A percentile compares a stretch with the other conserved stretches of the same genome.
Evolutionary conservation across 1,140 invertebrate genomes (phyloP).

Genomic region (Geopemphigus sp.): DNA sequence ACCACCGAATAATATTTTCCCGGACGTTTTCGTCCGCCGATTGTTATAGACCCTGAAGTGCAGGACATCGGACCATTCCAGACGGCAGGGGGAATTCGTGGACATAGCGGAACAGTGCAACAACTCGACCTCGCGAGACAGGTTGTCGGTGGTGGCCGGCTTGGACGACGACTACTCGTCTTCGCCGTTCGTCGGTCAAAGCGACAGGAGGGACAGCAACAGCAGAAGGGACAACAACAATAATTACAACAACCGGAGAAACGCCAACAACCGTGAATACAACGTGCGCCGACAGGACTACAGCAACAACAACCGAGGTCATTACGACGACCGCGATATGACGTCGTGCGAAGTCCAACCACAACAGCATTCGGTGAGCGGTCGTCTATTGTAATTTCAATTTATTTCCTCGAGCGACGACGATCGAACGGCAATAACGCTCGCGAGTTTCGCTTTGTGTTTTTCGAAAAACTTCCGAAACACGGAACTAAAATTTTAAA

Average conservation of each 20-base stretch:
- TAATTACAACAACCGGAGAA: background rate
- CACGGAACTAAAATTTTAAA: too few relatives aligned
- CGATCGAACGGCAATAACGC: too few relatives aligned
- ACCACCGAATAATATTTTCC: too few relatives aligned
- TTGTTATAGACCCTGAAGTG: constrained; percentile 51
- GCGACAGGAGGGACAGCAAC: background rate
- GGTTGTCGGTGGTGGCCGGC: background rate
- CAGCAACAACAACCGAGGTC: background rate
- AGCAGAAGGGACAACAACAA: background rate
- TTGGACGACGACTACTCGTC: background rate
- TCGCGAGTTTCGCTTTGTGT: too few relatives aligned
- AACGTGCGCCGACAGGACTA: constrained; percentile 7
- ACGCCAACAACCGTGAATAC: constrained; percentile 3
- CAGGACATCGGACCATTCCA: constrained; percentile 49
- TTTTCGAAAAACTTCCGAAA: too few relatives aligned
- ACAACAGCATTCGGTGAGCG: background rate
- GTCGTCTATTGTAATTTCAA: too few relatives aligned
- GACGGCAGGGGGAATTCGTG: constrained; percentile 50
- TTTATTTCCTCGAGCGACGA: too few relatives aligned
- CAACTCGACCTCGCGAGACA: background rate
- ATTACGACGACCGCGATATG: background rate
- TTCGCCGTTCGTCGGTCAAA: background rate
- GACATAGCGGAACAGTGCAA: constrained; percentile 51
- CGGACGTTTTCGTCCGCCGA: too few relatives aligned
- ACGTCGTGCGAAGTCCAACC: background rate